Base-by-base conservation (phyloP, 2,113 vertebrate species). In the Xiphophorus couchianus region DNA sequence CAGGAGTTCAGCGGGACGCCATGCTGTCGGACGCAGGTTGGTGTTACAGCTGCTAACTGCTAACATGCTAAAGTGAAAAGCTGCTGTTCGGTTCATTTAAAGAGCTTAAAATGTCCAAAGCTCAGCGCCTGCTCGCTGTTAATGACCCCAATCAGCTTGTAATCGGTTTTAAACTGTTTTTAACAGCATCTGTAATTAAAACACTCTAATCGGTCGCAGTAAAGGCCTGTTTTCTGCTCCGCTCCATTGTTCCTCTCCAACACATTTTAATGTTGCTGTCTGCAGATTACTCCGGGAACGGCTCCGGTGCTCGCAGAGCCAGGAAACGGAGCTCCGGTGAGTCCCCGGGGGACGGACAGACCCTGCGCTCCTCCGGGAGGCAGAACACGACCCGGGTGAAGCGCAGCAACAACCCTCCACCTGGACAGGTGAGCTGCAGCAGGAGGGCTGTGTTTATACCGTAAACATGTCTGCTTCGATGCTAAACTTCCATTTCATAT, bases 301-400 rank as follows among this genome's bases (percentile, higher is more conserved):
- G 96, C 90, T 95, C 96, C 61, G 87, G 89, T 13, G 92, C 92
- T 62, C 95, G 96, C 27, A 92, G 96, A 83, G 94, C 93, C 0
- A 97, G 95, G 90, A 99, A 97, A 91, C 95, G 96, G 90, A 88
- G 86, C 71, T 83, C 93, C 39, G 84, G 92, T 70, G 96, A 97
- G 37, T 92, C 95, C 7, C 94, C 94, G 73, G 92, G 92, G 14
- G 97, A 98, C 71, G 94, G 73, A 64, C 95, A 96, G 90, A 94
- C 95, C 71, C 80, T 96, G 82, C 96, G 97, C 76, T 96, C 96
- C 80, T 97, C 96, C n/a, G 96, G 96, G 19, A 95, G 97, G 90
- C 96, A 97, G 94, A 95, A 93, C 33, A 96, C 85, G 33, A 84
- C 93, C 65, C 81, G 93, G 27, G 90, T 91, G 69, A 94, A 93